Base-by-base conservation (phyloP, 2,113 vertebrate genomes). In the Neolamprologus tretocephalus region DNA sequence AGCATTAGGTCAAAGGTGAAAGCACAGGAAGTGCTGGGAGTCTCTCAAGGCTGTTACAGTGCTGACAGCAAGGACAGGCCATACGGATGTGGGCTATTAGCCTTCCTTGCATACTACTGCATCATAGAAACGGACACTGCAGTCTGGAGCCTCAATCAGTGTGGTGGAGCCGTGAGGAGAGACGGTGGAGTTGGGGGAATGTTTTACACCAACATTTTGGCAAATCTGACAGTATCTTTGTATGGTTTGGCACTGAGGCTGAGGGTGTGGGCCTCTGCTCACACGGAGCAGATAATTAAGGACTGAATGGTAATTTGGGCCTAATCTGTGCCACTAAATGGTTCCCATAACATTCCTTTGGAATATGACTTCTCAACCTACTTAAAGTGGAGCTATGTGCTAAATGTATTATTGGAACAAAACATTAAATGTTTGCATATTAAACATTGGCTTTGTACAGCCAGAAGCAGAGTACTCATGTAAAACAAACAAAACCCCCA, bases 21-120 rank as follows among this genome's bases (percentile, higher is more conserved):
- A 85, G 75, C 31, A 85, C 90, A 96, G 96, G 96, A 96, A 96
- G 91, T 93, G 93, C 88, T 89, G 92, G 89, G 92, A 94, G 94
- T 93, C 89, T 89, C 93, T 85, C 6, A 61, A 88, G 91, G 90
- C 81, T 80, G 85, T 89, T 79, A 83, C 82, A 63, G 82, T 49
- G 87, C 84, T 94, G 93, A 95, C 91, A 95, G 91, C 83, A 94
- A 95, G 95, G 95, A 94, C 92, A 47, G 89, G 75, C 84, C 85
- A 78, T 42, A 9, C 53, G 82, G 92, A 91, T 87, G 66, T 40
- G 9, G 42, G 49, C 53, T 55, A 57, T 78, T 89, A 57, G 87
- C 71, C 81, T 82, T 89, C 88, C 90, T 94, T 92, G 23, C 78
- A 81, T 71, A 83, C 89, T 79, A 11, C 73, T 82, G 68, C 26